These are phyloP conservation scores for Columba guinea DNA, from an alignment of 2,797 vertebrate genomes.

Conservation along the genomic window DNA sequence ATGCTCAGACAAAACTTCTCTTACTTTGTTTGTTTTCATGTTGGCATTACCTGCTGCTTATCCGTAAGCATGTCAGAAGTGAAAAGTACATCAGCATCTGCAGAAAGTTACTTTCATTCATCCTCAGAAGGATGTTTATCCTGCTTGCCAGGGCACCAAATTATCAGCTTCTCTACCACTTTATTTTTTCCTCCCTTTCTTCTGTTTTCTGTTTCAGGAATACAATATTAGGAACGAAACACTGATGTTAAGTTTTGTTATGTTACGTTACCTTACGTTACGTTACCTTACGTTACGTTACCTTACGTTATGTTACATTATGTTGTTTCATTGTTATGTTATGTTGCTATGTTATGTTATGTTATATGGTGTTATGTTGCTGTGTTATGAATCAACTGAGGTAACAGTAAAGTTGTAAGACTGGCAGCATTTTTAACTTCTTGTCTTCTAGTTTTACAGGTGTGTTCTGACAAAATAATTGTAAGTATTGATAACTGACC, in stretches of 20 bases:
- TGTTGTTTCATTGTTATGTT: too few species aligned
- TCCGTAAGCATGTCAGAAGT: neutral
- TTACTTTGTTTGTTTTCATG: neutral
- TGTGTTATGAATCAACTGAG: neutral
- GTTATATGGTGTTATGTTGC: too few species aligned
- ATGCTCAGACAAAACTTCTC: neutral
- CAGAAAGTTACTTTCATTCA: neutral
- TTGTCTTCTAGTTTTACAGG: neutral
- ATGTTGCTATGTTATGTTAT: too few species aligned
- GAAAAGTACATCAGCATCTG: neutral
- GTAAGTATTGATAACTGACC: slow-evolving; percentile 23
- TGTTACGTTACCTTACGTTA: too few species aligned
- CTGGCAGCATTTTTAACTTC: neutral
- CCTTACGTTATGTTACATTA: too few species aligned
- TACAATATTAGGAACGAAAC: neutral
- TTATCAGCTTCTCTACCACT: neutral
- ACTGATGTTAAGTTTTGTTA: neutral
- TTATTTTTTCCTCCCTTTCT: neutral
- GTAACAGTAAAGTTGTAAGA: neutral
- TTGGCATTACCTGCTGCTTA: neutral
- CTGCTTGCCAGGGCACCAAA: neutral
- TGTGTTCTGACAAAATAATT: slow-evolving; percentile 22
- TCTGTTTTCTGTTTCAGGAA: neutral
- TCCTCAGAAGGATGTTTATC: neutral
- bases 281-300: too few species aligned